Conservation (phyloP, 2,888 invertebrate genomes). For the Xestia sexstrigata region DNA sequence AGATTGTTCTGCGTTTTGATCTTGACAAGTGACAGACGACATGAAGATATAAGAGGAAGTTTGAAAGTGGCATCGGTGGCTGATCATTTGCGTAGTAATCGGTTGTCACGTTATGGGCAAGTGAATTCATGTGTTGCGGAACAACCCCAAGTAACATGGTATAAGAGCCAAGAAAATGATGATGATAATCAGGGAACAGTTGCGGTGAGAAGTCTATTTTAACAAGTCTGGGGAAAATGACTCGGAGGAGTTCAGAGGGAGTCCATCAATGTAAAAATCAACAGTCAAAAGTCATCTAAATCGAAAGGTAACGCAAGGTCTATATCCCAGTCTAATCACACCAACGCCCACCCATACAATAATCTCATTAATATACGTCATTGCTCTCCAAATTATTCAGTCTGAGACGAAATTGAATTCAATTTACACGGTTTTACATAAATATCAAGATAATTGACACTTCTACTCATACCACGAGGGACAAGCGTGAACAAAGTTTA, state of each 20-base stretch:
- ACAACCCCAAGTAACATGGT: too few relatives aligned
- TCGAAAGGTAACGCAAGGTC: neutral
- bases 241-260: too few relatives aligned
- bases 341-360: neutral
- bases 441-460: slow-evolving; percentile 58
- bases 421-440: slow-evolving; percentile 53
- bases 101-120: neutral
- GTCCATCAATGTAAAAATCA: neutral
- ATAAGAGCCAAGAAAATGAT: neutral
- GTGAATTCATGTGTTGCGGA: neutral
- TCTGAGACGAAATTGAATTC: slow-evolving; percentile 43
- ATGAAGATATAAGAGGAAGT: neutral
- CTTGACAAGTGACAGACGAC: neutral
- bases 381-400: slow-evolving; percentile 43
- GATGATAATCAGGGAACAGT: neutral
- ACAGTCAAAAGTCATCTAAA: neutral
- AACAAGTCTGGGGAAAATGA: neutral
- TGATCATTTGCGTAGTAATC: neutral
- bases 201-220: neutral
- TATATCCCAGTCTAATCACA: neutral
- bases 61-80: neutral
- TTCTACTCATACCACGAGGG: slow-evolving; percentile 37
- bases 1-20: neutral
- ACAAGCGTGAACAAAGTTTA: slow-evolving; percentile 51
- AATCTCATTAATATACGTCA: slow-evolving; percentile 32